Base-by-base conservation (phyloP, 2,888 invertebrate species). In the Sinhomidia bicolor region DNA sequence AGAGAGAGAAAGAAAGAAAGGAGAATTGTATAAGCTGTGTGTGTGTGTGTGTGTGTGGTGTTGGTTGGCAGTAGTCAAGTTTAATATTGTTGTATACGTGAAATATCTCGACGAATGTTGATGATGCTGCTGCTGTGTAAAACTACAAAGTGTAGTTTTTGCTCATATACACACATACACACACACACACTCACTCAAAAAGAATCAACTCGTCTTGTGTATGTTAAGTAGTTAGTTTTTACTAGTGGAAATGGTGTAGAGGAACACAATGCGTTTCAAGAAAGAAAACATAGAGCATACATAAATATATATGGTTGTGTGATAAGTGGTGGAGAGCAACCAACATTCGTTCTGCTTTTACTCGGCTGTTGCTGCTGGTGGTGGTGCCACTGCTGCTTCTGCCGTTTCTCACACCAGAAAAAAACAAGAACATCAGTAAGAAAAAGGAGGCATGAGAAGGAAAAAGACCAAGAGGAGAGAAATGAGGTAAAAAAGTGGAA, bases 151-250 rank as follows among this genome's bases (percentile, higher is more conserved):
- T 79, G 85, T 85, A 85, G 65, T 65, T 86, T 80, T n/a, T 65
- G 29, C 80, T 44, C 68, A 41, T 76, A 86, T 68, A 80, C 47
- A 51, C 84, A 62, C 60, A n/a, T n/a, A n/a, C n/a, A n/a, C n/a
- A n/a, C 68, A 41, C 62, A 86, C 54, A 80, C 47, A 51, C 84
- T 47, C 60, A 68, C 71, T 47, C 51, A 76, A 76, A n/a, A 76
- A 76, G 76, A 47, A 51, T 51, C 47, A 76, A 51, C 51, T 76
- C 44, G 62, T 79, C 80, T 79, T 85, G 62, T 79, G 86, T 81
- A 86, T 81, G 86, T 81, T 86, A 86, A 86, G 86, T 86, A 86
- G 86, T 85, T 78, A 79, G 78, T 80, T 80, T 80, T 68, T 51
- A 80, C 29, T 47, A 23, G 47, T 51, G 54, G 32, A 47, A 36